A percentile compares a stretch with the other conserved stretches of the same genome.
These are phyloP conservation scores for Papio anubis DNA, from an alignment of 2,113 vertebrate species.

Conservation along the genomic window DNA sequence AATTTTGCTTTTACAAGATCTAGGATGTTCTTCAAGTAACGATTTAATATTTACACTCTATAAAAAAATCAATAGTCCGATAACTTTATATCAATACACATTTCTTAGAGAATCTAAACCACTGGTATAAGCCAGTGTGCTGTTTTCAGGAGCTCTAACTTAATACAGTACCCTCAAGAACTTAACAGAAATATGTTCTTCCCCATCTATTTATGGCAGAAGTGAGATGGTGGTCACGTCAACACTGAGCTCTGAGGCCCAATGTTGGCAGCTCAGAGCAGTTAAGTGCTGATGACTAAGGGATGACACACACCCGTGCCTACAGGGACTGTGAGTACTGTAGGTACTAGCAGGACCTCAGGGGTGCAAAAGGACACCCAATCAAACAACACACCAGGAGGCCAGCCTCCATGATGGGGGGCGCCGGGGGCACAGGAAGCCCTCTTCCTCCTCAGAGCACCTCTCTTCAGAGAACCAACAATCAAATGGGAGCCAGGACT, in stretches of 20 bases:
- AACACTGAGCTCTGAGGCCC: neutral
- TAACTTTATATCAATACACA: neutral
- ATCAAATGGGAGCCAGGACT: neutral
- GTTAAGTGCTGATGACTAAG: neutral
- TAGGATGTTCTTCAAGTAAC: neutral
- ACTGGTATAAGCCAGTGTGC: neutral
- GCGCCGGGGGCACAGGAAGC: neutral
- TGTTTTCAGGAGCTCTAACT: neutral
- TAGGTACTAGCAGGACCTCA: neutral
- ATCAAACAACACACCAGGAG: neutral
- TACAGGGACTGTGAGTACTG: neutral
- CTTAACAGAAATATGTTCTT: neutral
- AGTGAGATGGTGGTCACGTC: neutral
- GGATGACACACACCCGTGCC: neutral
- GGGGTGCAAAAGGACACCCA: neutral
- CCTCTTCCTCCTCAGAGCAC: neutral
- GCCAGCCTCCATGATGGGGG: fast-evolving
- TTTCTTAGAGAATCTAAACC: neutral
- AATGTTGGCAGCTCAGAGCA: neutral
- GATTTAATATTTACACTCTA: neutral
- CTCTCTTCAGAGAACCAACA: neutral
- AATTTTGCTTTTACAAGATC: neutral
- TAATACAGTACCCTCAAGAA: neutral
- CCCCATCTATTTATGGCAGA: neutral
- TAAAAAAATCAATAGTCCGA: neutral